phyloP scores from a whole-genome alignment of 2,797 vertebrate genomes.

The Argyrosomus regius region DNA sequence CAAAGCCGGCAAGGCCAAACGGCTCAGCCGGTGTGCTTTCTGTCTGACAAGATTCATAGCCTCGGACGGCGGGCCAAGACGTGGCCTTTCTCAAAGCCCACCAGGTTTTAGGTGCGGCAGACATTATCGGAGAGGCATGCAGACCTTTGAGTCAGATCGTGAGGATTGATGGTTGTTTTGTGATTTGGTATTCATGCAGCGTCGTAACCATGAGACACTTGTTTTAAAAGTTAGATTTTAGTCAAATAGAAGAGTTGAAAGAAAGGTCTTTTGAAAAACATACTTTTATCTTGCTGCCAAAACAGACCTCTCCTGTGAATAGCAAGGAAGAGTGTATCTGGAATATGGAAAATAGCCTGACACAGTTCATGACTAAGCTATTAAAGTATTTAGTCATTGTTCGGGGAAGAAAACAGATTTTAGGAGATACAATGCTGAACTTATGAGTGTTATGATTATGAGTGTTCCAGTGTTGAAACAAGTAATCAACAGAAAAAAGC shows the following conservation, averaged over 20 bases:
- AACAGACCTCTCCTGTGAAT: conserved; percentile 38
- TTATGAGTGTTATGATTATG: not conserved
- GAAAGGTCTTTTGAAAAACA: conserved; percentile 9
- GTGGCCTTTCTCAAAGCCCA: conserved; percentile 49
- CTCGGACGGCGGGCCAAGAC: conserved; percentile 37
- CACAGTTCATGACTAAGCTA: conserved; percentile 40
- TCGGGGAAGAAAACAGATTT: conserved; percentile 22
- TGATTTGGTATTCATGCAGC: conserved; percentile 30
- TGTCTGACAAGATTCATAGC: conserved; percentile 63
- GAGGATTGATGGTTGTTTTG: conserved; percentile 30
- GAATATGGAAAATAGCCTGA: conserved; percentile 40
- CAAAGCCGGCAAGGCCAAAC: conserved; percentile 39
- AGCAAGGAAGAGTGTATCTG: conserved; percentile 32
- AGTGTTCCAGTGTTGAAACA: not conserved
- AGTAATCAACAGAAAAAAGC: no score
- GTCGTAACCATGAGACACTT: conserved; percentile 29
- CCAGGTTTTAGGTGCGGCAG: conserved; percentile 39
- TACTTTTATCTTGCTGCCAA: conserved; percentile 44
- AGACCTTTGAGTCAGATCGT: conserved; percentile 13
- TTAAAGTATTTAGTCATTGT: conserved; percentile 47
- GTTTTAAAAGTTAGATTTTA: conserved; percentile 32
- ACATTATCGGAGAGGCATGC: conserved; percentile 23
- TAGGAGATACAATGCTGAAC: not conserved
- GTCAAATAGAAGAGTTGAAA: conserved; percentile 17
- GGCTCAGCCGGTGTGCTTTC: conserved; percentile 28